Conservation (phyloP, 2,888 invertebrate genomes). For the Dynastes grantii region DNA sequence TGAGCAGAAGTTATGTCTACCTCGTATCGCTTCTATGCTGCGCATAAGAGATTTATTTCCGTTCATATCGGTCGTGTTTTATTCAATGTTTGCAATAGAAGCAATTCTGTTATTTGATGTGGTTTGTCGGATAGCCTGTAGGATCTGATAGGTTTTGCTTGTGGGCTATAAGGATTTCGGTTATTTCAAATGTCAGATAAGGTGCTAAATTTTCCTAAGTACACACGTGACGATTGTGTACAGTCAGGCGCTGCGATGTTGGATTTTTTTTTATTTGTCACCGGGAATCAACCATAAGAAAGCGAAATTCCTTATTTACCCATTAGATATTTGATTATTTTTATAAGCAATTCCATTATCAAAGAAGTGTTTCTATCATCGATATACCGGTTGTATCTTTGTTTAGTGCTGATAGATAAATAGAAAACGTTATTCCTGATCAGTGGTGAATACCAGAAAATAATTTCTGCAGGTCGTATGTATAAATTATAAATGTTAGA, state of each 20-base stretch:
- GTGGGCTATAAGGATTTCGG: not conserved
- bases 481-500: too few relatives aligned
- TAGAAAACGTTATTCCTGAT: too few relatives aligned
- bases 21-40: conserved; percentile 20
- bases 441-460: too few relatives aligned
- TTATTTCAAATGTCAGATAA: not conserved
- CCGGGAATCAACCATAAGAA: not conserved
- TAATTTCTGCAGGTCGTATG: too few relatives aligned
- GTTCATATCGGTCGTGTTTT: conserved; percentile 15
- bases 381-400: too few relatives aligned
- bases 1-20: conserved; percentile 40
- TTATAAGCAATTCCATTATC: too few relatives aligned
- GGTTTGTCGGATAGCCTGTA: not conserved
- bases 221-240: not conserved
- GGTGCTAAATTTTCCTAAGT: not conserved
- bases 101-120: conserved; percentile 4
- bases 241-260: not conserved
- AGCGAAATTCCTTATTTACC: not conserved
- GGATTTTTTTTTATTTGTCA: not conserved
- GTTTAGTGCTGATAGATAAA: too few relatives aligned
- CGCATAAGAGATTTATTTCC: conserved; percentile 23
- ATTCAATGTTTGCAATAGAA: conserved; percentile 25
- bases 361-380: too few relatives aligned
- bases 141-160: not conserved
- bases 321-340: not conserved